Percentiles rank a stretch among this genome's conserved stretches.
Evolutionary conservation across 2,888 invertebrate species (phyloP).

Genomic region (Plusia festucae): DNA sequence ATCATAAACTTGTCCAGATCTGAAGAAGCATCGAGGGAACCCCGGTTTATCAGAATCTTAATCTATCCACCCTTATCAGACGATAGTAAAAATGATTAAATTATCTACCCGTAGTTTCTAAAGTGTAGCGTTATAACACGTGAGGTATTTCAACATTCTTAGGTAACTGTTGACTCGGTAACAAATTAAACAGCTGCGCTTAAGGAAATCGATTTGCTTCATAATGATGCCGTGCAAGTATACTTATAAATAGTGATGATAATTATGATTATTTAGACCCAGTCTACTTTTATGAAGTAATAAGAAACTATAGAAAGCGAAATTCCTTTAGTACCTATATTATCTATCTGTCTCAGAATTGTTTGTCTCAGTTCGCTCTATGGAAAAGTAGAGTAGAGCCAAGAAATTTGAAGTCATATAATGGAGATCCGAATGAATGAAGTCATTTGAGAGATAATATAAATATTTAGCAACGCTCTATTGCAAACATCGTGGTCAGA

Average conservation of each 20-base stretch:
- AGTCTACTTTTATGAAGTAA: too few relatives aligned
- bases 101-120: too few relatives aligned
- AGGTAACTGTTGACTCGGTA: neutral
- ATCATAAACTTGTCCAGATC: neutral
- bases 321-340: too few relatives aligned
- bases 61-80: neutral
- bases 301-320: neutral
- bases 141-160: neutral
- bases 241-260: neutral
- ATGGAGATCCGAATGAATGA: too few relatives aligned
- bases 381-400: neutral
- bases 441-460: neutral
- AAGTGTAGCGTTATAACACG: neutral
- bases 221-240: neutral
- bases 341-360: too few relatives aligned
- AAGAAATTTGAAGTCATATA: neutral
- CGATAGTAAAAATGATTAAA: neutral
- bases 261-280: neutral
- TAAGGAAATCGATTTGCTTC: neutral
- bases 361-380: neutral
- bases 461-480: neutral
- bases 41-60: neutral
- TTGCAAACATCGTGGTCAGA: neutral
- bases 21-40: neutral
- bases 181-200: conserved; percentile 2